phyloP scores from a whole-genome alignment of 2,888 invertebrate genomes.

The Chrysodeixis includens region DNA sequence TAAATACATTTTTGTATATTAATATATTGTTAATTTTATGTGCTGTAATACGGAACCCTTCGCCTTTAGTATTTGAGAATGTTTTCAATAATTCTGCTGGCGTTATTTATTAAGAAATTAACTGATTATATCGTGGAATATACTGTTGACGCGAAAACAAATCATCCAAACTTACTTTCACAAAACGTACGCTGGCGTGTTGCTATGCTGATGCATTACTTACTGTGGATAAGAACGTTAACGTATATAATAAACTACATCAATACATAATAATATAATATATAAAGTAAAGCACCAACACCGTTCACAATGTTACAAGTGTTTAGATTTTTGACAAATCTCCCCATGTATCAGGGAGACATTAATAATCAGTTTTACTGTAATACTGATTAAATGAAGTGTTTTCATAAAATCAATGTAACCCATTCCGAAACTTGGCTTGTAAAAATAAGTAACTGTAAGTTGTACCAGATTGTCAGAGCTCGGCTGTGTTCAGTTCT shows the following conservation, averaged over 20 bases:
- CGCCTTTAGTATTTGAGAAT: neutral
- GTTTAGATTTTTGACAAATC: neutral
- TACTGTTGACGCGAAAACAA: neutral
- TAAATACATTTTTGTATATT: neutral
- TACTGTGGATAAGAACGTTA: neutral
- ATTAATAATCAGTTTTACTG: neutral
- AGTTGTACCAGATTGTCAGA: neutral
- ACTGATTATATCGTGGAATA: neutral
- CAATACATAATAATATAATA: no score
- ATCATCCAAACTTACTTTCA: neutral
- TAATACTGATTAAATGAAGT: neutral
- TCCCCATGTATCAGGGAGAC: no score
- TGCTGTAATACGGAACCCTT: neutral
- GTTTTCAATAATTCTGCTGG: neutral
- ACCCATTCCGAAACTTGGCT: conserved; percentile 11
- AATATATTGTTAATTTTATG: neutral
- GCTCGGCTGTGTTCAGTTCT: neutral
- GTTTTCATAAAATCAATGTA: conserved; percentile 19
- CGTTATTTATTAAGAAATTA: neutral
- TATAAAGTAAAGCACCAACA: neutral
- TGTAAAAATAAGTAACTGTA: conserved; percentile 15
- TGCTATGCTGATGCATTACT: neutral
- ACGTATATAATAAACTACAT: neutral
- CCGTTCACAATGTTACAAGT: neutral
- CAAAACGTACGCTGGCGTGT: neutral